Percentiles rank a stretch among this genome's conserved stretches.
These are phyloP conservation scores for Notospermus geniculatus DNA, from an alignment of 1,140 invertebrate species.

Conservation along the genomic window DNA sequence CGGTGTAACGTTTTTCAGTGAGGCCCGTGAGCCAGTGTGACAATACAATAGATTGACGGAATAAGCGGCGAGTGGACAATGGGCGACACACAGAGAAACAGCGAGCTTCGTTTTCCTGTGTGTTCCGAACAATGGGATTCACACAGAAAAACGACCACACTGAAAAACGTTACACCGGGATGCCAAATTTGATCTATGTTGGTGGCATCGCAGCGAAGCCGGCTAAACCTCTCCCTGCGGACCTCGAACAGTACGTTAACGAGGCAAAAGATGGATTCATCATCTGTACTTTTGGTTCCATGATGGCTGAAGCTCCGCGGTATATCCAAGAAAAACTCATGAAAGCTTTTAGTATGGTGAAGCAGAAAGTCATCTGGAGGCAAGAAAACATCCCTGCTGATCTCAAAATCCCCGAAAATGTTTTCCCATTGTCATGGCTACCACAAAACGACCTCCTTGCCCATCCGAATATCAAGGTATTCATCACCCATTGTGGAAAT, in stretches of 20 bases:
- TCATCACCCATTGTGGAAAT: conserved; percentile 5
- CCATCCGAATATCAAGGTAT: conserved; percentile 7
- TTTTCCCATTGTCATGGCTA: not conserved
- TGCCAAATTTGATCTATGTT: conserved; percentile 5
- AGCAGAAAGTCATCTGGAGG: conserved; percentile 3
- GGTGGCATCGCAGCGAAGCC: conserved; percentile 2
- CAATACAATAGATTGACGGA: too few relatives aligned
- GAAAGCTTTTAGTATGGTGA: not conserved
- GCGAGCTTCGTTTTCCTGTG: too few relatives aligned
- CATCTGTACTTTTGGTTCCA: conserved; percentile 2
- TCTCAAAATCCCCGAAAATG: conserved; percentile 4
- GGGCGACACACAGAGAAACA: too few relatives aligned
- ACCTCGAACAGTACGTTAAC: not conserved
- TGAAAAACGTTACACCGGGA: too few relatives aligned
- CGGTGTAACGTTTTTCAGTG: too few relatives aligned
- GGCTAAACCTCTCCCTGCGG: not conserved
- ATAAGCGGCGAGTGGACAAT: too few relatives aligned
- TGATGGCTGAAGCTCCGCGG: not conserved
- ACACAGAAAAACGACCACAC: too few relatives aligned
- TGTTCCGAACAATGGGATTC: too few relatives aligned
- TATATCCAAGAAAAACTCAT: not conserved
- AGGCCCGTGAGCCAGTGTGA: too few relatives aligned
- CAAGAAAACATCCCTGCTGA: not conserved
- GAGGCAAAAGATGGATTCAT: not conserved
- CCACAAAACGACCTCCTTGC: conserved; percentile 8